Percentiles rank a stretch among this genome's conserved stretches.
Evolutionary conservation across 2,797 vertebrate genomes (phyloP).

Genomic region (Microcaecilia unicolor): DNA sequence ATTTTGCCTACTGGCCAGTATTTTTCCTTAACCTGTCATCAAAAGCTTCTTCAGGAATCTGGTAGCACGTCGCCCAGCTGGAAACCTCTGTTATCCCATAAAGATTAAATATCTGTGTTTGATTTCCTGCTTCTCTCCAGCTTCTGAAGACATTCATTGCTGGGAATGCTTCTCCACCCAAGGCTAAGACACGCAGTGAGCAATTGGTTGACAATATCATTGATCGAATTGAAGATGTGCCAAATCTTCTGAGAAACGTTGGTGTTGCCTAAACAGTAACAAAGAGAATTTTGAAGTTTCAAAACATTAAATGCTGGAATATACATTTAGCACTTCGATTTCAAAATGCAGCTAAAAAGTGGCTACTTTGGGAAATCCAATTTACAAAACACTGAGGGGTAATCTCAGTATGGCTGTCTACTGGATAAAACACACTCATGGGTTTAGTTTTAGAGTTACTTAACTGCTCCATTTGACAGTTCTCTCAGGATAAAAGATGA

Average conservation of each 20-base stretch:
- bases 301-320: no score
- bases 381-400: no score
- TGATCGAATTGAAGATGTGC: constrained; percentile 53
- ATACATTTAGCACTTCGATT: no score
- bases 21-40: constrained; percentile 27
- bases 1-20: no score
- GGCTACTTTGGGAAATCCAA: no score
- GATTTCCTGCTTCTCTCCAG: constrained; percentile 77
- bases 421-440: no score
- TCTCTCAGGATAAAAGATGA: no score
- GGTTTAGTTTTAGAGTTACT: no score
- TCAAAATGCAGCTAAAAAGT: no score
- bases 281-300: no score
- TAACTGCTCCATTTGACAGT: no score
- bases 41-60: constrained; percentile 60
- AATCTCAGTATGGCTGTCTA: no score
- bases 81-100: constrained; percentile 95
- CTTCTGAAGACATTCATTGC: constrained; percentile 52
- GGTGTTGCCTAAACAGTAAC: constrained; percentile 69
- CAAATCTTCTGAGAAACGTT: constrained; percentile 78
- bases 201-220: constrained; percentile 63
- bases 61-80: constrained; percentile 83
- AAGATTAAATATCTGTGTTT: constrained; percentile 79
- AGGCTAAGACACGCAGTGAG: constrained; percentile 76
- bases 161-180: constrained; percentile 88